phyloP scores from a whole-genome alignment of 1,140 invertebrate species.

The Scaptomyza graminum region DNA sequence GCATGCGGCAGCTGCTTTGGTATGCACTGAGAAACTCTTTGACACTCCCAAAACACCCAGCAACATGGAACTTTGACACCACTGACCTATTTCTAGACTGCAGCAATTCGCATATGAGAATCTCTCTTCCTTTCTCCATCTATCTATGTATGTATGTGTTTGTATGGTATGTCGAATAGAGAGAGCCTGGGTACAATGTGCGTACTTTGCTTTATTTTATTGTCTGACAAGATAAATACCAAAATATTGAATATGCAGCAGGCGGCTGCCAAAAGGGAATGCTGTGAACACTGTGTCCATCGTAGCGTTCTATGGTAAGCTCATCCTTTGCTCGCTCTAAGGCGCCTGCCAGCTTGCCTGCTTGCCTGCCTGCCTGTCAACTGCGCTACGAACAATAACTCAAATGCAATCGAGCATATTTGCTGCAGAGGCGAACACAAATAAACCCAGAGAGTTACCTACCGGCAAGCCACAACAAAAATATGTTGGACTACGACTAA shows the following conservation, averaged over 20 bases:
- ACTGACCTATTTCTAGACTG: slow-evolving; percentile 57
- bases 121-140: not conserved
- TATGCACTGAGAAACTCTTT: slow-evolving; percentile 27
- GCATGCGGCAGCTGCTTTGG: slow-evolving; percentile 31
- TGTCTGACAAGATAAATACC: slow-evolving; percentile 81
- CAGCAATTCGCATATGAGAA: slow-evolving; percentile 27
- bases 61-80: slow-evolving; percentile 46
- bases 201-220: slow-evolving; percentile 78
- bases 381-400: slow-evolving; percentile 70
- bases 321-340: slow-evolving; percentile 6
- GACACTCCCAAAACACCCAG: slow-evolving; percentile 22
- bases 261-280: slow-evolving; percentile 30
- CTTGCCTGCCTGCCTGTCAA: slow-evolving; percentile 41
- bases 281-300: not conserved
- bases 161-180: slow-evolving; percentile 33
- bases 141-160: slow-evolving; percentile 15
- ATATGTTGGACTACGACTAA: not conserved
- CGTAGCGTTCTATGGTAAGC: not conserved
- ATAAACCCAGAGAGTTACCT: slow-evolving; percentile 55
- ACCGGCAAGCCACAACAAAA: slow-evolving; percentile 26
- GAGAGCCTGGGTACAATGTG: slow-evolving; percentile 40
- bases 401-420: slow-evolving; percentile 81
- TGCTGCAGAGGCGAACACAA: slow-evolving; percentile 58
- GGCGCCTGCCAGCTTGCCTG: too few relatives aligned
- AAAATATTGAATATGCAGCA: slow-evolving; percentile 75